Evolutionary conservation across 2,888 invertebrate species (phyloP).

Genomic region (Epinotia bilunana): DNA sequence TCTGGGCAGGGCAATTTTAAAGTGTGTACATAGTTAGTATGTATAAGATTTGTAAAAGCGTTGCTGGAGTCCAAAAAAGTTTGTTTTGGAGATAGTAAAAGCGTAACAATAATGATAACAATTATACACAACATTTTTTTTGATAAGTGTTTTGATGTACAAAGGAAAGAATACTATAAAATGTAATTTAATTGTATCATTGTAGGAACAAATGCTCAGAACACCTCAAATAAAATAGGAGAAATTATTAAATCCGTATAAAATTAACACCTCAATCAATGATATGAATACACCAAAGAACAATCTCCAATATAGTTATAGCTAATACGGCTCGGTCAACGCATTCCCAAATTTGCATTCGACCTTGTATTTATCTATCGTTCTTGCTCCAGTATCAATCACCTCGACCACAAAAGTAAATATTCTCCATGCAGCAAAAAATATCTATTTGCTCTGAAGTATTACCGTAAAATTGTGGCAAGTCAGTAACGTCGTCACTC

Average conservation of each 20-base stretch:
- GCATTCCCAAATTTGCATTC: constrained; percentile 18
- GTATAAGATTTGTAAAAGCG: constrained; percentile 8
- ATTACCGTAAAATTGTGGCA: constrained; percentile 27
- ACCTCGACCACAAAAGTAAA: constrained; percentile 7
- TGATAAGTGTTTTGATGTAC: neutral
- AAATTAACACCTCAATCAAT: neutral
- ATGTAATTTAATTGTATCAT: no score
- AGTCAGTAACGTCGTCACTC: constrained; percentile 33
- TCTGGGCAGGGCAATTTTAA: neutral
- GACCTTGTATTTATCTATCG: constrained; percentile 17
- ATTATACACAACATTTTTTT: no score
- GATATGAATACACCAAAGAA: neutral
- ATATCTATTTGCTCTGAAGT: constrained; percentile 22
- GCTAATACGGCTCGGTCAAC: neutral
- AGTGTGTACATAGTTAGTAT: neutral
- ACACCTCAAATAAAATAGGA: neutral
- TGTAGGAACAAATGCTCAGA: neutral
- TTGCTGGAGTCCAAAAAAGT: neutral
- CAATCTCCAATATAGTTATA: constrained; percentile 5
- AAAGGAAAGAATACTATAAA: no score
- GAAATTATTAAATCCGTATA: neutral
- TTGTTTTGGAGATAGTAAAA: neutral
- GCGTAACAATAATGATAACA: no score
- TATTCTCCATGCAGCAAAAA: constrained; percentile 14
- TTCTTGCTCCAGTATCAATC: constrained; percentile 19